phyloP scores from a whole-genome alignment of 2,797 vertebrate species.

The Gouania willdenowi region DNA sequence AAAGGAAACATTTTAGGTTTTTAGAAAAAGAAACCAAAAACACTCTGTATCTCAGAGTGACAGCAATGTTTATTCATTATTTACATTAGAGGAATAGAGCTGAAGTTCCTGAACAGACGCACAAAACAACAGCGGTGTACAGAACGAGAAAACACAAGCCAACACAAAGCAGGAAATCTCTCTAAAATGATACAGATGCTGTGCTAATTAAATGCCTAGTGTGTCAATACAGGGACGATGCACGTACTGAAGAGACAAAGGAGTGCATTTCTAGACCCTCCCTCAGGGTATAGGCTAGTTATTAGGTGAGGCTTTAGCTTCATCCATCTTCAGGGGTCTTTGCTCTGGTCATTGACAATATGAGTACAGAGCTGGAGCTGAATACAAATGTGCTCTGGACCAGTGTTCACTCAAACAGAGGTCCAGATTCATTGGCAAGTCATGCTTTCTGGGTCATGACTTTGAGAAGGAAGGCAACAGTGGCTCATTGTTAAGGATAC shows the following conservation, averaged over 20 bases:
- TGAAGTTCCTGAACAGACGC: not conserved
- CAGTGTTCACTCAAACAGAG: slow-evolving; percentile 49
- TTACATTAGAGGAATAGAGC: slow-evolving; percentile 4
- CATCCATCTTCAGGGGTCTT: slow-evolving; percentile 69
- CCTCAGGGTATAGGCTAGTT: slow-evolving; percentile 59
- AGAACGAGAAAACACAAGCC: slow-evolving; percentile 13
- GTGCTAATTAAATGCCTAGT: slow-evolving; percentile 65
- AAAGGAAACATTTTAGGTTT: slow-evolving; percentile 9
- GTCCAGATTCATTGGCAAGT: slow-evolving; percentile 30
- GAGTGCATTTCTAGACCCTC: slow-evolving; percentile 37
- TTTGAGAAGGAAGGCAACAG: slow-evolving; percentile 39
- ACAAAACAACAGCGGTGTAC: not conserved
- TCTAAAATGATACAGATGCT: slow-evolving; percentile 47
- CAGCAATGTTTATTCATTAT: slow-evolving; percentile 22
- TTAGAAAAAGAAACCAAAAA: not conserved
- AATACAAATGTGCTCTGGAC: slow-evolving; percentile 66
- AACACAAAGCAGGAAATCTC: not conserved
- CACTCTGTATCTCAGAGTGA: too few species aligned
- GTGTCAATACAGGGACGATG: slow-evolving; percentile 61
- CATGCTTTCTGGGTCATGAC: slow-evolving; percentile 54
- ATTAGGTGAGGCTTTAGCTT: slow-evolving; percentile 55
- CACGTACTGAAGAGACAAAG: slow-evolving; percentile 50
- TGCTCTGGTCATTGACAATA: slow-evolving; percentile 54
- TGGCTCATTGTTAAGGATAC: slow-evolving; percentile 15
- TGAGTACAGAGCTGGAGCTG: slow-evolving; percentile 36